Evolutionary conservation across 2,797 vertebrate genomes (phyloP).

Genomic region (Poeciliopsis infans): DNA sequence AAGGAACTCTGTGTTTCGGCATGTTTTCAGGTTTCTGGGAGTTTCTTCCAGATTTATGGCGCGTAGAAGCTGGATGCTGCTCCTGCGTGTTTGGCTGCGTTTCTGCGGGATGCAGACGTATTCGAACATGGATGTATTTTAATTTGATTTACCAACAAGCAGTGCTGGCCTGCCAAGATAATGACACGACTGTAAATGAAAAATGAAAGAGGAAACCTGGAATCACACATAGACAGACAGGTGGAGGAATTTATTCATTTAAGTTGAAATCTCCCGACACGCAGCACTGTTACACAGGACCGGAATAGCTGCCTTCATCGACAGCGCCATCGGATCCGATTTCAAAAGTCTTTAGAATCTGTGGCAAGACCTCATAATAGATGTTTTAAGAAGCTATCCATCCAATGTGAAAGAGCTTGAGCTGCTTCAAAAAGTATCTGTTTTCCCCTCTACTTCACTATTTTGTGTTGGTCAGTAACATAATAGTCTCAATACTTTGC

Average conservation of each 20-base stretch:
- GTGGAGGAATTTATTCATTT: not conserved
- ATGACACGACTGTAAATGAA: no score
- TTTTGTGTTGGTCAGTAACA: not conserved
- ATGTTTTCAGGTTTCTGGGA: no score
- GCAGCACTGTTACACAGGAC: not conserved
- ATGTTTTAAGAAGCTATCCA: not conserved
- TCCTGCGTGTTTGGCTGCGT: no score
- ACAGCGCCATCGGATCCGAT: not conserved
- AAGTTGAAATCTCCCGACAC: not conserved
- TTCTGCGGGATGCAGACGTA: no score
- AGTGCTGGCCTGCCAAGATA: not conserved
- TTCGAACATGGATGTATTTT: not conserved
- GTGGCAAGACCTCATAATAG: not conserved
- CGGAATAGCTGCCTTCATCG: not conserved
- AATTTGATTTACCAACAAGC: not conserved
- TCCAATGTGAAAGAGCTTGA: not conserved
- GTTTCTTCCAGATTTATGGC: no score
- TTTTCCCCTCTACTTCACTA: not conserved
- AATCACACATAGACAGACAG: no score
- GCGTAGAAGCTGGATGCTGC: no score
- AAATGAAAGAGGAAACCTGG: not conserved
- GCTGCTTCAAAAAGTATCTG: not conserved
- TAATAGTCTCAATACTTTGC: not conserved
- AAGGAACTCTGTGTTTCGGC: no score
- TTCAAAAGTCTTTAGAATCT: not conserved